phyloP scores from a whole-genome alignment of 2,113 vertebrate species.

The Salminus brasiliensis region DNA sequence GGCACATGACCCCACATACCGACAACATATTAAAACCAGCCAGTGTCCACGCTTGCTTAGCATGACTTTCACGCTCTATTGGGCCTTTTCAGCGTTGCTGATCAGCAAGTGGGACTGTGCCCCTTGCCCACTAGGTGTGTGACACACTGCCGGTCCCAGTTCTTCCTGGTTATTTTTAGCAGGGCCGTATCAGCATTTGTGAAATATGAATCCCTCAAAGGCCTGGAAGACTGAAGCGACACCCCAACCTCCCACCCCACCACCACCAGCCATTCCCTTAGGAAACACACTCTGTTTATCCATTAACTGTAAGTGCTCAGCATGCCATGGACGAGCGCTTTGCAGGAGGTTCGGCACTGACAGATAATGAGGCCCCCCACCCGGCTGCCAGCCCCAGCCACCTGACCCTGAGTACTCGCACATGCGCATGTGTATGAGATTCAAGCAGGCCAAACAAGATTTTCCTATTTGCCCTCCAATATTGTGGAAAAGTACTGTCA shows the following conservation, averaged over 20 bases:
- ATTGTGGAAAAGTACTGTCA: slow-evolving; percentile 54
- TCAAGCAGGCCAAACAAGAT: slow-evolving; percentile 24
- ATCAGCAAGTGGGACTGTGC: not conserved
- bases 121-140: not conserved
- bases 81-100: not conserved
- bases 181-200: slow-evolving; percentile 29
- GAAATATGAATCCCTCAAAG: slow-evolving; percentile 49
- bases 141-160: not conserved
- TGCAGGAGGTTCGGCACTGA: slow-evolving; percentile 12
- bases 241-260: not conserved
- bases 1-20: too few relatives aligned
- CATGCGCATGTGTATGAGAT: not conserved
- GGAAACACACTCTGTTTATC: slow-evolving; percentile 38
- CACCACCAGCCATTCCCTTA: slow-evolving; percentile 5
- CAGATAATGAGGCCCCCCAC: not conserved
- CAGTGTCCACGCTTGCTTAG: not conserved
- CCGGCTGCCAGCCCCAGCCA: too few relatives aligned
- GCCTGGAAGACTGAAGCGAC: slow-evolving; percentile 13
- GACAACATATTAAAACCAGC: too few relatives aligned
- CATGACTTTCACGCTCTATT: not conserved
- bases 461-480: slow-evolving; percentile 39
- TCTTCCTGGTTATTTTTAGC: slow-evolving; percentile 39
- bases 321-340: not conserved
- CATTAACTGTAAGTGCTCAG: slow-evolving; percentile 44
- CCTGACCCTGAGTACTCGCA: not conserved